These are phyloP conservation scores for Casuarius casuarius DNA, from an alignment of 2,113 vertebrate genomes.

Conservation along the genomic window DNA sequence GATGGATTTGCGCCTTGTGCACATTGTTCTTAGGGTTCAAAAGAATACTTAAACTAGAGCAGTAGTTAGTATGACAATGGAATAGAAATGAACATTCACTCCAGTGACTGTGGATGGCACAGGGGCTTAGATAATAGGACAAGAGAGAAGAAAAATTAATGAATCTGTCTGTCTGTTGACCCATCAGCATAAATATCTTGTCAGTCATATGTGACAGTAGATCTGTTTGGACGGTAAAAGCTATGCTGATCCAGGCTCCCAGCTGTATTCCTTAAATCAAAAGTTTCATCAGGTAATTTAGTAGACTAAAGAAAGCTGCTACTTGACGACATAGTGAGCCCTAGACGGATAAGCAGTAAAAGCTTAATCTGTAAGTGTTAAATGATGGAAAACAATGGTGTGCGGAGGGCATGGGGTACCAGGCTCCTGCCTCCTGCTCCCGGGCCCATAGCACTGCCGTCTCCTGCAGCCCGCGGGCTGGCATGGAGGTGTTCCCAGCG, in stretches of 20 bases:
- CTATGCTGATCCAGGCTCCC: accelerated
- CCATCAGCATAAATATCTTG: slow-evolving; percentile 39
- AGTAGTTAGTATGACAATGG: slow-evolving; percentile 63
- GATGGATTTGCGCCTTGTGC: slow-evolving; percentile 55
- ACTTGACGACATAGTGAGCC: not conserved
- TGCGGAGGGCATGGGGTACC: accelerated
- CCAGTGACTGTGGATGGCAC: slow-evolving; percentile 44
- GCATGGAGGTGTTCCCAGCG: not conserved
- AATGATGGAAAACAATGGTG: not conserved
- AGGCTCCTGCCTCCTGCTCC: accelerated
- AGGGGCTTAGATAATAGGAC: slow-evolving; percentile 19
- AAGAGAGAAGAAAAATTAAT: slow-evolving; percentile 57
- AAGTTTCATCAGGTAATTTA: slow-evolving; percentile 46
- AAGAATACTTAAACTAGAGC: slow-evolving; percentile 70
- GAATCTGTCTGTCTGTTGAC: slow-evolving; percentile 43
- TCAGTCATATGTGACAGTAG: slow-evolving; percentile 26
- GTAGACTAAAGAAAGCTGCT: not conserved
- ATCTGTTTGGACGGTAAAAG: not conserved
- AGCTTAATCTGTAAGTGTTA: not conserved
- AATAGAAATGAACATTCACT: slow-evolving; percentile 66
- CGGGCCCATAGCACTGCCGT: too few relatives aligned
- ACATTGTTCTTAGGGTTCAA: slow-evolving; percentile 67
- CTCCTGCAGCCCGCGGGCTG: not conserved
- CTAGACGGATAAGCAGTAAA: not conserved
- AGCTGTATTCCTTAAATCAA: not conserved